Percentiles rank a stretch among this genome's conserved stretches.
phyloP scores from a whole-genome alignment of 2,797 vertebrate species.

The Rhyacichthys aspro region DNA sequence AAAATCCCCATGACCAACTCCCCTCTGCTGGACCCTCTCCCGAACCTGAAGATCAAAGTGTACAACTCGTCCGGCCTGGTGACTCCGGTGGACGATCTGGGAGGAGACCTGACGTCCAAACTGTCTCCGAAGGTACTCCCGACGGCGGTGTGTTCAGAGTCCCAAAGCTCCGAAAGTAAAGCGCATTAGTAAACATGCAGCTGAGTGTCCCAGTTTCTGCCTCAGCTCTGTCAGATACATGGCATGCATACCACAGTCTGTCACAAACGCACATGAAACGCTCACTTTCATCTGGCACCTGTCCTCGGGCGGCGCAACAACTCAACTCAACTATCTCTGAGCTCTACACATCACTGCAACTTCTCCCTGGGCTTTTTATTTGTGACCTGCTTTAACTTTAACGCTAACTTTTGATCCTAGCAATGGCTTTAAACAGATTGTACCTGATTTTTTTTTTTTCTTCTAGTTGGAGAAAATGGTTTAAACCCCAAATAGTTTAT shows the following conservation, averaged over 20 bases:
- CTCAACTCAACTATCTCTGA: constrained; percentile 29
- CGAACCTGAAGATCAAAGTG: constrained; percentile 95
- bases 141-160: constrained; percentile 19
- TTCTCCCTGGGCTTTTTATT: no score
- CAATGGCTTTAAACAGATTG: no score
- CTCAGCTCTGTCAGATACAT: constrained; percentile 42
- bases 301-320: constrained; percentile 44
- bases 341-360: constrained; percentile 5
- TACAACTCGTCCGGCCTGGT: constrained; percentile 90
- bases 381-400: constrained; percentile 11
- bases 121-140: constrained; percentile 85
- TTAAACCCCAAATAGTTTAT: no score
- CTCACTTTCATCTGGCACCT: constrained; percentile 37
- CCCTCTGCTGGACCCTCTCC: constrained; percentile 90
- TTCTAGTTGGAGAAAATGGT: no score
- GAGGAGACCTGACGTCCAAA: constrained; percentile 91
- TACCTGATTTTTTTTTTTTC: no score
- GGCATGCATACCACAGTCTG: constrained; percentile 41
- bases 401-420: neutral
- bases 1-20: constrained; percentile 98
- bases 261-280: constrained; percentile 53
- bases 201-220: constrained; percentile 54
- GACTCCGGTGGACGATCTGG: constrained; percentile 91
- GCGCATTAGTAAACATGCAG: constrained; percentile 43
- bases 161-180: constrained; percentile 41